Evolutionary conservation across 2,797 vertebrate genomes (phyloP), one percentile per base, ranked within the genome.

Genomic region (Epinephelus awoara): DNA sequence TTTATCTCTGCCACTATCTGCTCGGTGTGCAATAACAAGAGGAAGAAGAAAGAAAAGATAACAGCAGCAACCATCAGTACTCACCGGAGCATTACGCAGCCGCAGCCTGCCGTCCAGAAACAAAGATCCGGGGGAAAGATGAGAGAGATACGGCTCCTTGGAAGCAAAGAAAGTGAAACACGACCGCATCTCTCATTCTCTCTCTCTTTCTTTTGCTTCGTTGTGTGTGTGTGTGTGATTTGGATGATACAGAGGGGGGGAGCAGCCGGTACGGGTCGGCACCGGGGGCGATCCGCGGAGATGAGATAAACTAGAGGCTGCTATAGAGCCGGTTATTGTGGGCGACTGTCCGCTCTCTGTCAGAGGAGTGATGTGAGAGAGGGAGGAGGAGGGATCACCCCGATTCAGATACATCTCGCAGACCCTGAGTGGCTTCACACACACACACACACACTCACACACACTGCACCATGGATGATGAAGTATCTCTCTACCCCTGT

Each of bases 51-150:
- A 61, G 47, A 80, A 74, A 62, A 89, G 71, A 88, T 62, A 86
- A 74, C 63, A 82, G 5, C 71, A 84, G 56, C 76, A 58, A 71
- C 6, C 66, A 47, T 63, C 85, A 34, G 71, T 56, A 89, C 90
- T 88, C 89, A 93, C 88, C 79, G 79, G 80, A 71, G 80, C 76
- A 19, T 81, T 46, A 79, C 80, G 82, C 88, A 91, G 88, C 87
- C 83, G 85, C 91, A 90, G 88, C 88, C 69, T 13, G 75, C 34
- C 67, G 85, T 75, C 79, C 89, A 64, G 19, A 80, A n/a, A 91
- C 76, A 88, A 79, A 90, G 89, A 88, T 89, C 79, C 76, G 65
- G 40, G 72, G 52, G 9, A 14, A 15, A 78, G 83, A 88, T 81
- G 75, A 2, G 51, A 62, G 21, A 69, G 79, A 88, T 63, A 54